phyloP scores from a whole-genome alignment of 2,113 vertebrate species.

The Tichodroma muraria region DNA sequence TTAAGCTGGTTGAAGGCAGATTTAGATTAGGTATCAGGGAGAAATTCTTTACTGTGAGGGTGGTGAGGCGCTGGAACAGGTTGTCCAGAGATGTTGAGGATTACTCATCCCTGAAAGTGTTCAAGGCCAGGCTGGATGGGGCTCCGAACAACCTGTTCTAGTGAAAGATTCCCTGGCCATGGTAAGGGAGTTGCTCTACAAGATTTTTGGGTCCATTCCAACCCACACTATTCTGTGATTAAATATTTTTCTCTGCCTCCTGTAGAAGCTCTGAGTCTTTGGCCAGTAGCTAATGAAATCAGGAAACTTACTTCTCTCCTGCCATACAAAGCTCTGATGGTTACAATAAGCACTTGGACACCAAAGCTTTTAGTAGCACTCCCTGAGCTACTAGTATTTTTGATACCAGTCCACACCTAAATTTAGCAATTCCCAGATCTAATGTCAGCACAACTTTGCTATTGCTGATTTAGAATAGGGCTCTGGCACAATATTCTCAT shows the following conservation, averaged over 20 bases:
- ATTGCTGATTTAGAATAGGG: conserved; percentile 23
- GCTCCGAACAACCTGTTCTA: background rate
- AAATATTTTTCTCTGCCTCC: background rate
- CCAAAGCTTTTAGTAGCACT: background rate
- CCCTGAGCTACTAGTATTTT: background rate
- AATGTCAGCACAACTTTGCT: background rate
- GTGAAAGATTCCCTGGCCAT: background rate
- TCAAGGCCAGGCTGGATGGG: background rate
- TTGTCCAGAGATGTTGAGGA: background rate
- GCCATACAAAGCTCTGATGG: background rate
- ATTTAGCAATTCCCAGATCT: conserved; percentile 40
- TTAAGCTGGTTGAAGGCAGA: background rate
- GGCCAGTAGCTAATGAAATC: background rate
- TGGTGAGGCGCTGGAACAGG: background rate
- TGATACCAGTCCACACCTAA: background rate
- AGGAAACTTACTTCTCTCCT: background rate
- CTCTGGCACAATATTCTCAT: conserved; percentile 29
- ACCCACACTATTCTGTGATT: background rate
- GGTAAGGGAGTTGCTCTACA: background rate
- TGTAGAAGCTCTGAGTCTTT: background rate
- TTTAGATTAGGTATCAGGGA: background rate
- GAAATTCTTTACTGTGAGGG: background rate
- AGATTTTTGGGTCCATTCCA: background rate
- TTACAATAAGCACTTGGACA: background rate
- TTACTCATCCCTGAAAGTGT: background rate